Evolutionary conservation across 2,113 vertebrate genomes (phyloP).

Genomic region (Syngnathus floridae): DNA sequence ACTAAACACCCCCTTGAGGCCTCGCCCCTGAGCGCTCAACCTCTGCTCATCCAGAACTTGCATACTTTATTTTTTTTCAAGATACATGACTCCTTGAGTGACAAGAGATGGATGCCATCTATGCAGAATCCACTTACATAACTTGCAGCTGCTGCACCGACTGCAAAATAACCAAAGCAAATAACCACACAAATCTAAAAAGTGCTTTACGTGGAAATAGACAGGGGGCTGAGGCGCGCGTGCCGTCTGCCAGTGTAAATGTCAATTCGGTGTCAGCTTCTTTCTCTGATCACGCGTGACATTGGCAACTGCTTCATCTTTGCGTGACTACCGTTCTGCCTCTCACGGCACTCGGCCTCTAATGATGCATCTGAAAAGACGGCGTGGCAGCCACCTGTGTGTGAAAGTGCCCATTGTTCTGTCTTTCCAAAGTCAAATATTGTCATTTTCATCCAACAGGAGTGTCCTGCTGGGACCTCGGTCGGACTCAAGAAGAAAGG

Average conservation of each 20-base stretch:
- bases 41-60: conserved; percentile 46
- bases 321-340: conserved; percentile 45
- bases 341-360: conserved; percentile 23
- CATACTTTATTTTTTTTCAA: conserved; percentile 42
- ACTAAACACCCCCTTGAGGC: conserved; percentile 57
- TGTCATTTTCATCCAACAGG: conserved; percentile 19
- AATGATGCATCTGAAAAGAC: conserved; percentile 37
- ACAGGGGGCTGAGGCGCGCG: conserved; percentile 35
- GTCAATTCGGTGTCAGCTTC: conserved; percentile 61
- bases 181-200: conserved; percentile 9
- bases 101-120: conserved; percentile 58
- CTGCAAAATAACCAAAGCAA: conserved; percentile 50
- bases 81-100: conserved; percentile 49
- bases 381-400: conserved; percentile 12
- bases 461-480: conserved; percentile 20
- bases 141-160: conserved; percentile 14
- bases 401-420: conserved; percentile 14
- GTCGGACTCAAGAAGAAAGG: conserved; percentile 9
- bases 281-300: conserved; percentile 53
- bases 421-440: conserved; percentile 8
- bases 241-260: conserved; percentile 49
- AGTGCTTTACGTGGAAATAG: conserved; percentile 56
- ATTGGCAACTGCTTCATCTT: conserved; percentile 54
- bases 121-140: conserved; percentile 41
- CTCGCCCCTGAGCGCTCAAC: conserved; percentile 30